A percentile compares a stretch with the other conserved stretches of the same genome.
phyloP scores from a whole-genome alignment of 2,888 invertebrate genomes.

The Bursaphelenchus okinawaensis region DNA sequence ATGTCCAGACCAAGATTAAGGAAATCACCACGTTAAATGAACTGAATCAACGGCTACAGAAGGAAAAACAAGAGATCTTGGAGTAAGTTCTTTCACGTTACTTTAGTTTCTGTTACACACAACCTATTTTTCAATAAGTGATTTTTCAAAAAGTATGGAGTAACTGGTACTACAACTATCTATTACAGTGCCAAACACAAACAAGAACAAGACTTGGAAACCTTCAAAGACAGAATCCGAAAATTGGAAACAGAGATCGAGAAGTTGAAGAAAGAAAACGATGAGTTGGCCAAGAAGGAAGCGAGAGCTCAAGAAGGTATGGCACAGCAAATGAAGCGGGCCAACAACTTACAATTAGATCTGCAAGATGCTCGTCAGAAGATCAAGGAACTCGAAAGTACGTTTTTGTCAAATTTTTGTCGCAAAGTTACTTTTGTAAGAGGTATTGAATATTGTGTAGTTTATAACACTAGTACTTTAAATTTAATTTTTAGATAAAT shows the following conservation, averaged over 20 bases:
- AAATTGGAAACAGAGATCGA: conserved; percentile 53
- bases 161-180: not conserved
- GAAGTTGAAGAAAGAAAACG: conserved; percentile 43
- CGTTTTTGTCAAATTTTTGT: not conserved
- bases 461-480: not conserved
- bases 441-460: not conserved
- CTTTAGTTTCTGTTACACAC: too few species aligned
- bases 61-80: conserved; percentile 52
- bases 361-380: conserved; percentile 35
- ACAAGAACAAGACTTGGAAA: conserved; percentile 42
- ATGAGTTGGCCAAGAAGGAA: conserved; percentile 35
- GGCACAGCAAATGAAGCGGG: conserved; percentile 40
- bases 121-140: not conserved
- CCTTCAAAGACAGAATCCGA: conserved; percentile 47
- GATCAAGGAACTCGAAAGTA: conserved; percentile 31
- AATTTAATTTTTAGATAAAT: conserved; percentile 28
- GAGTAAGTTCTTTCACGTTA: conserved; percentile 27
- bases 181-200: conserved; percentile 50
- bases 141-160: too few species aligned
- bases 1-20: conserved; percentile 37
- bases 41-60: conserved; percentile 50
- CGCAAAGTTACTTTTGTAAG: not conserved
- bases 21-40: conserved; percentile 53
- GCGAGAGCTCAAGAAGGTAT: conserved; percentile 39
- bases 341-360: conserved; percentile 40